phyloP scores from a whole-genome alignment of 2,113 vertebrate species.

The Lagopus muta region DNA sequence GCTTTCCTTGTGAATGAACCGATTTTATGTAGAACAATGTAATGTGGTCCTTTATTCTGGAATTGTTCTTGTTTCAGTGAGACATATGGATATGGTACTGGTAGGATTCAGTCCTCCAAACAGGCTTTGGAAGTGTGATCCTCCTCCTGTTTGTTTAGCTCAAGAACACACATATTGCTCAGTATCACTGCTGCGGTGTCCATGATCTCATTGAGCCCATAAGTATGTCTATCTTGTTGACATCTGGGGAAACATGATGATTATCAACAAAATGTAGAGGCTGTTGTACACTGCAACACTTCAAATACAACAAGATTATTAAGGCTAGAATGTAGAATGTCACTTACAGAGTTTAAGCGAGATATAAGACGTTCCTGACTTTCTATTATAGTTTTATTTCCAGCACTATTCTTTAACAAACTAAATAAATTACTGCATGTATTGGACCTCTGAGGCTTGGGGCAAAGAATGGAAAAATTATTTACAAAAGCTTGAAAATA shows the following conservation, averaged over 20 bases:
- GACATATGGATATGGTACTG: background rate
- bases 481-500: slow-evolving; percentile 98
- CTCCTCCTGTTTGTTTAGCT: background rate
- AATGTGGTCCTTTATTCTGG: background rate
- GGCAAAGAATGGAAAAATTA: slow-evolving; percentile 94
- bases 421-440: slow-evolving; percentile 82
- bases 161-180: slow-evolving; percentile 11
- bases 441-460: slow-evolving; percentile 88
- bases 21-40: background rate
- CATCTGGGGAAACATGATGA: slow-evolving; percentile 70
- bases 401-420: slow-evolving; percentile 82
- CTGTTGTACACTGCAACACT: slow-evolving; percentile 64
- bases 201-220: slow-evolving; percentile 61
- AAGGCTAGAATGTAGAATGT: slow-evolving; percentile 74
- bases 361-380: slow-evolving; percentile 75
- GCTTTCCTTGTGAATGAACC: background rate
- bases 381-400: slow-evolving; percentile 78
- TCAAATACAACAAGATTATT: slow-evolving; percentile 75
- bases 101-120: background rate
- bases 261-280: slow-evolving; percentile 63
- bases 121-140: background rate
- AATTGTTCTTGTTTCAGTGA: background rate
- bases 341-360: slow-evolving; percentile 73
- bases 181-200: slow-evolving; percentile 36
- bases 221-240: slow-evolving; percentile 61